Evolutionary conservation across 2,113 vertebrate species (phyloP).

Genomic region (Illadopsis cleaveri): DNA sequence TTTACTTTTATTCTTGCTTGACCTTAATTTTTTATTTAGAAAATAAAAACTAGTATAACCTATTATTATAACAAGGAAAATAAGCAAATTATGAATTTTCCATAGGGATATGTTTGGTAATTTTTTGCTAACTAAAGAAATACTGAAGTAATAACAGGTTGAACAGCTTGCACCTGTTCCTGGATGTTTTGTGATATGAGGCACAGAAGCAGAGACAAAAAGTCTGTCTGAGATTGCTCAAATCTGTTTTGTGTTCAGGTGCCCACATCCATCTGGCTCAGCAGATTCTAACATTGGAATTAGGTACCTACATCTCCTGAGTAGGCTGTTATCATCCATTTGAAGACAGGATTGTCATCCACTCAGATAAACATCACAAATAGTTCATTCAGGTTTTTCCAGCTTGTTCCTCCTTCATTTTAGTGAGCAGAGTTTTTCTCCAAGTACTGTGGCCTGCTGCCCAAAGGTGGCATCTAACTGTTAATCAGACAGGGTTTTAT

Average conservation of each 20-base stretch:
- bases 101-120: not conserved
- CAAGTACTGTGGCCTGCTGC: not conserved
- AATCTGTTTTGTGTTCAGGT: not conserved
- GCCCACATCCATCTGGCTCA: not conserved
- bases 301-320: not conserved
- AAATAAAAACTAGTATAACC: not conserved
- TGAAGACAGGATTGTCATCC: not conserved
- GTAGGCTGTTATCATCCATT: not conserved
- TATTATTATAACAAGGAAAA: not conserved
- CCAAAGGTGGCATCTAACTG: not conserved
- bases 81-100: not conserved
- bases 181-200: not conserved
- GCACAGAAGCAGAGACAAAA: not conserved
- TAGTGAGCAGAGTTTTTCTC: not conserved
- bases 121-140: not conserved
- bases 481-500: not conserved
- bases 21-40: not conserved
- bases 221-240: not conserved
- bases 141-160: not conserved
- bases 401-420: not conserved
- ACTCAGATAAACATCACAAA: not conserved
- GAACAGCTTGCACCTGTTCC: not conserved
- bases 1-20: not conserved
- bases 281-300: not conserved
- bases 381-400: not conserved